Base-by-base conservation (phyloP, 2,888 invertebrate genomes). In the Nebria salina region DNA sequence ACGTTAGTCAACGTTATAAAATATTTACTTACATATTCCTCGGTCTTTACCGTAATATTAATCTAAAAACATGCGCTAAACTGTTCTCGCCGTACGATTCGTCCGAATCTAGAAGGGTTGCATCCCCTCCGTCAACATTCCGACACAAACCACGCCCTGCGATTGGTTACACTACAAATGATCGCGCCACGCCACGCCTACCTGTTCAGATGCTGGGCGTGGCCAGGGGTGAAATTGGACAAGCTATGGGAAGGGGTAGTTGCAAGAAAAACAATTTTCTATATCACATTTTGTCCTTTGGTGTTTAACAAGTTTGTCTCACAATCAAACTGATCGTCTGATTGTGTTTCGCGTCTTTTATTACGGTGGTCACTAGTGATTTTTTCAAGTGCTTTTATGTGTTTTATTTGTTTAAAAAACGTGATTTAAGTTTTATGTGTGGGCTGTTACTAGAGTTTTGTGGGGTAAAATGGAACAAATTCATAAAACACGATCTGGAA, bases 391-490 rank as follows among this genome's bases (percentile, higher is more conserved):
- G 54, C 2, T 54, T 54, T 54, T 54, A 54, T 54, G 54, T 54
- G 54, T 54, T 3, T 13, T 54, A 34, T 34, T 34, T 34, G 34
- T 34, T 34, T 34, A 34, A 34, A 20, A 34, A 34, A 34, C 13
- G 54, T 54, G 54, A 54, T 54, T 54, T 54, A 54, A 54, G 13
- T 13, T 54, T 8, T 54, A 54, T 54, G 54, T 54, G 13, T 8
- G 54, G 41, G n/a, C 7, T 2, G 11, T 41, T 34, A 11, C 26
- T 73, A 41, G 20, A 11, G 20, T 15, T 25, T 72, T 42, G 43
- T 2, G n/a, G 15, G 13, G 41, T 34, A 76, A 68, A 41, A 79
- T 79, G 79, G 79, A 79, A 79, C 74, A 74, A 65, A 65, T 75
- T 42, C 79, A 79, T n/a, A 79, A 68, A 75, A 66, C 79, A 11